These are phyloP conservation scores for Spodoptera frugiperda DNA, from an alignment of 1,140 invertebrate species.

Conservation along the genomic window DNA sequence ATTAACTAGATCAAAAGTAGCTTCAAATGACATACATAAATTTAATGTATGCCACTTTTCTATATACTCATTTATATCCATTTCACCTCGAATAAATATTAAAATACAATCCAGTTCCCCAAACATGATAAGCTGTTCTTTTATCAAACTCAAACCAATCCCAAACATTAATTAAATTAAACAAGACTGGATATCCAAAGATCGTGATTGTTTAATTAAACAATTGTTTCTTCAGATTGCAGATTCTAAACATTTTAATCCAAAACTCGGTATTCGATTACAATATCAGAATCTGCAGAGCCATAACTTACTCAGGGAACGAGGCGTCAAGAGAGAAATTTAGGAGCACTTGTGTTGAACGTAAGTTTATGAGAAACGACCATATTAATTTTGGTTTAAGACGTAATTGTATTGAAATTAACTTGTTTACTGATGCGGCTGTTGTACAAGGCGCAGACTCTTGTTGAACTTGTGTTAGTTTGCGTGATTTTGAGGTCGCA, in stretches of 20 bases:
- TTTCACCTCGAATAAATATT: too few species aligned
- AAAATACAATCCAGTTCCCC: too few species aligned
- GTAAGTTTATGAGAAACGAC: conserved; percentile 31
- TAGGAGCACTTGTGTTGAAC: not conserved
- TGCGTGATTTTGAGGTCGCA: not conserved
- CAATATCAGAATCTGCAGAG: too few species aligned
- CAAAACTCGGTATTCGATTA: conserved; percentile 14
- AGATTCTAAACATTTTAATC: conserved; percentile 26
- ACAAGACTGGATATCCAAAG: not conserved
- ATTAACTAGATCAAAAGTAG: too few species aligned
- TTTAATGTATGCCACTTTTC: too few species aligned
- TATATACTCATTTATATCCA: too few species aligned
- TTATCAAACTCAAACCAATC: not conserved
- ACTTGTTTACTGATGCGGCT: conserved; percentile 24
- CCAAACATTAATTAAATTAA: conserved; percentile 20
- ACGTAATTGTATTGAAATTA: conserved; percentile 38
- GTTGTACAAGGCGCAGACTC: conserved; percentile 1
- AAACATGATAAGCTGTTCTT: not conserved
- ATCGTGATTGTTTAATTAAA: conserved; percentile 20
- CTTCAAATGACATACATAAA: too few species aligned
- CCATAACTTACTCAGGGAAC: conserved; percentile 5
- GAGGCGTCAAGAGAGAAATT: conserved; percentile 16
- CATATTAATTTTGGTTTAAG: conserved; percentile 40
- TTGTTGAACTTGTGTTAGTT: conserved; percentile 11
- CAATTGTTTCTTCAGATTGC: conserved; percentile 17